Percentiles rank a stretch among this genome's conserved stretches.
Evolutionary conservation across 2,797 vertebrate species (phyloP).

Genomic region (Benthosema pterotum): DNA sequence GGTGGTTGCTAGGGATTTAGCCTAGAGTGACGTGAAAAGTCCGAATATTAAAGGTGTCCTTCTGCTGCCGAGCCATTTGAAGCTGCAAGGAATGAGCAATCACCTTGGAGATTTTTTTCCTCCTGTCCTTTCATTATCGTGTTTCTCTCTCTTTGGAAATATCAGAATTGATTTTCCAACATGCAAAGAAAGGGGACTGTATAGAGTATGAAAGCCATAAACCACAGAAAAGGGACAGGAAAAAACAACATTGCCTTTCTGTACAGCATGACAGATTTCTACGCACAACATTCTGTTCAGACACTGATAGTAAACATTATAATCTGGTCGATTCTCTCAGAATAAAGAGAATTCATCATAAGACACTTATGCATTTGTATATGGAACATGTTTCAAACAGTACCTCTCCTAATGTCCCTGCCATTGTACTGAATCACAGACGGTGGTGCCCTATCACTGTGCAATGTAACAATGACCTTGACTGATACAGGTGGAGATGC

Average conservation of each 20-base stretch:
- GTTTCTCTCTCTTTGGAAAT: conserved; percentile 65
- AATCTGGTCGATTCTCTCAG: conserved; percentile 9
- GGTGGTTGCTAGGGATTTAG: conserved; percentile 88
- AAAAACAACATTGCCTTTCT: conserved; percentile 10
- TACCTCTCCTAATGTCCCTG: conserved; percentile 24
- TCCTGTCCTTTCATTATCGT: conserved; percentile 72
- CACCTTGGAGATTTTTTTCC: conserved; percentile 55
- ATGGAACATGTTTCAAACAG: conserved; percentile 8
- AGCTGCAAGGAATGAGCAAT: conserved; percentile 75
- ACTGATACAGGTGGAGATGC: conserved; percentile 28
- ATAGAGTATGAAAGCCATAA: conserved; percentile 33
- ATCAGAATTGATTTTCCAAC: conserved; percentile 70
- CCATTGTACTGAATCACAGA: conserved; percentile 30
- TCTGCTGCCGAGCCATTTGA: conserved; percentile 76
- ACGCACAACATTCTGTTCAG: conserved; percentile 2
- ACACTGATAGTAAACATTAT: conserved; percentile 9
- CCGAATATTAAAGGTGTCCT: conserved; percentile 88
- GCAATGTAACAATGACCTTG: conserved; percentile 52
- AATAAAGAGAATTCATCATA: conserved; percentile 8
- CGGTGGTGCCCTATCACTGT: conserved; percentile 31
- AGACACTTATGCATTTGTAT: neutral
- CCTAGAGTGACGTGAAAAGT: conserved; percentile 80
- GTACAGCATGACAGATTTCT: conserved; percentile 18
- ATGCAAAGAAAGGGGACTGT: conserved; percentile 45
- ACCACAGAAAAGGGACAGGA: conserved; percentile 14